Evolutionary conservation across 1,140 invertebrate species (phyloP).

Genomic region (Pseudomyrmex sp.): DNA sequence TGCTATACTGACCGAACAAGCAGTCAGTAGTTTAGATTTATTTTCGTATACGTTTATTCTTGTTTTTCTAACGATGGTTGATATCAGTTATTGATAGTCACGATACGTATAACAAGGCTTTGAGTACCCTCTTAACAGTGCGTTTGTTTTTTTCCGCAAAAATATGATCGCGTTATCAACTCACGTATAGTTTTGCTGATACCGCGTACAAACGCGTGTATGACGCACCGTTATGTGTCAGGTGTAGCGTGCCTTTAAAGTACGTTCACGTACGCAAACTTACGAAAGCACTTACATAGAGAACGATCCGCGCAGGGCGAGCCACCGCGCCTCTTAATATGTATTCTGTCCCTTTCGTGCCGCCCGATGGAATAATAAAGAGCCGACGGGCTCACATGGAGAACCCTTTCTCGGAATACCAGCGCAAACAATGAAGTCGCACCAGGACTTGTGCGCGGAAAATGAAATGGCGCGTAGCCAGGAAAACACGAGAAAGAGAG

Average conservation of each 20-base stretch:
- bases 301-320: constrained; percentile 51
- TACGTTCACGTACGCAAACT: constrained; percentile 74
- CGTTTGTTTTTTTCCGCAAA: not conserved
- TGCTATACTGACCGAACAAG: too few relatives aligned
- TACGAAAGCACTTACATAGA: constrained; percentile 67
- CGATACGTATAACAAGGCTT: too few relatives aligned
- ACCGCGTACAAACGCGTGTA: not conserved
- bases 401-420: constrained; percentile 26
- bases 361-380: constrained; percentile 71
- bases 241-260: constrained; percentile 61
- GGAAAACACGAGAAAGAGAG: not conserved
- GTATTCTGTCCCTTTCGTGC: constrained; percentile 66
- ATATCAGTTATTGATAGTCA: too few relatives aligned
- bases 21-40: too few relatives aligned
- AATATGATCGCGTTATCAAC: constrained; percentile 7
- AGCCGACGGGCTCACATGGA: constrained; percentile 32
- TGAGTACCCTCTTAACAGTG: too few relatives aligned
- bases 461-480: constrained; percentile 6
- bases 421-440: constrained; percentile 6
- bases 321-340: constrained; percentile 60
- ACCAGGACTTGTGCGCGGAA: not conserved
- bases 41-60: not conserved
- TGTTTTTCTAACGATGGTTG: too few relatives aligned
- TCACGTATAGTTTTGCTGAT: not conserved
- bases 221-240: constrained; percentile 65